Evolutionary conservation across 2,888 invertebrate species (phyloP).

Genomic region (Hanleya hanleyi): DNA sequence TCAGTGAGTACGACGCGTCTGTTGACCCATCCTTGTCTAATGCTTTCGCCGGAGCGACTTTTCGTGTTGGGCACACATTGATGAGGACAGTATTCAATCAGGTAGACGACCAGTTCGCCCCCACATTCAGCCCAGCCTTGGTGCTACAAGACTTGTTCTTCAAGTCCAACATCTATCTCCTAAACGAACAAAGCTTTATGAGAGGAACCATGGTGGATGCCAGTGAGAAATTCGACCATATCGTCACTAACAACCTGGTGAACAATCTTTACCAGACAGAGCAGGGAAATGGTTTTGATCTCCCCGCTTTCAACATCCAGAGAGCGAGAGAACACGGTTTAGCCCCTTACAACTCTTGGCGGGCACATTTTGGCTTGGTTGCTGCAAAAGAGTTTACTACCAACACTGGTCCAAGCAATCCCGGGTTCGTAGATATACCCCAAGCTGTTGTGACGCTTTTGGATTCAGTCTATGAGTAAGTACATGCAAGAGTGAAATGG

Average conservation of each 20-base stretch:
- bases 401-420: no score
- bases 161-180: not conserved
- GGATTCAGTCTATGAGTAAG: no score
- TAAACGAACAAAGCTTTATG: not conserved
- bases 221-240: not conserved
- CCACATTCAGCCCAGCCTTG: not conserved
- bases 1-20: not conserved
- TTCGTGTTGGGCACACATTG: conserved; percentile 58
- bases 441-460: no score
- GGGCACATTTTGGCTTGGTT: no score
- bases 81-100: not conserved
- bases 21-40: conserved; percentile 54
- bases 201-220: not conserved
- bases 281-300: not conserved
- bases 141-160: not conserved
- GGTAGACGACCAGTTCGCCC: not conserved
- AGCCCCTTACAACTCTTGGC: not conserved
- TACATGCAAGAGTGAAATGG: no score
- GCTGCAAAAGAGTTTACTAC: no score
- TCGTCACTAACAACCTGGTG: not conserved
- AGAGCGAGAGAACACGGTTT: conserved; percentile 2
- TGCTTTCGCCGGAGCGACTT: conserved; percentile 59
- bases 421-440: no score
- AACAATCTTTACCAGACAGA: not conserved
- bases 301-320: not conserved